Conservation (phyloP, 2,113 vertebrate genomes). For the Zosterops hypoxanthus region DNA sequence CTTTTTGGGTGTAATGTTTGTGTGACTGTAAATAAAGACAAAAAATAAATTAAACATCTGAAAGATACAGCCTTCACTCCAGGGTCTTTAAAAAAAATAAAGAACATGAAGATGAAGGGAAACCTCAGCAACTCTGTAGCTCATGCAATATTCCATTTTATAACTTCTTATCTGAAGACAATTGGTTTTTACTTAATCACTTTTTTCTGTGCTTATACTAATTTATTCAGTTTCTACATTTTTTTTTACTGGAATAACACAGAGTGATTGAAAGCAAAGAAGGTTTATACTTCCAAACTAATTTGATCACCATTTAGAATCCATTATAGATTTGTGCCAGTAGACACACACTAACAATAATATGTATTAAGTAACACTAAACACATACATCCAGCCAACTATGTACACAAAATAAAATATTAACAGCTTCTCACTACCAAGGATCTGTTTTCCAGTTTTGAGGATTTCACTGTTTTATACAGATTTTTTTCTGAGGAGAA, state of each 20-base stretch:
- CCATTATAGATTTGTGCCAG: neutral
- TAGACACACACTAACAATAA: neutral
- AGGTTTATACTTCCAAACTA: neutral
- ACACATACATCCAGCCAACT: neutral
- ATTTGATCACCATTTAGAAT: neutral
- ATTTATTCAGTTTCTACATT: neutral
- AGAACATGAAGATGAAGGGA: neutral
- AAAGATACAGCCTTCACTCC: neutral
- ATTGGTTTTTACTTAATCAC: neutral
- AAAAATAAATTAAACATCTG: neutral
- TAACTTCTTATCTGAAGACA: neutral
- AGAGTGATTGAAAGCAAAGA: neutral
- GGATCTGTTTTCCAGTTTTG: neutral
- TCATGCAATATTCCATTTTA: neutral
- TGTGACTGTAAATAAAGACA: constrained; percentile 75
- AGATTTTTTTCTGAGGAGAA: neutral
- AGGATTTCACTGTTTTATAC: neutral
- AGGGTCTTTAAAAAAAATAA: neutral
- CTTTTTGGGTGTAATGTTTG: constrained; percentile 88
- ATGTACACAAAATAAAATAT: neutral
- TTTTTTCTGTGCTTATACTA: neutral
- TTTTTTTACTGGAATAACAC: neutral
- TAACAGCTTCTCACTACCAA: neutral
- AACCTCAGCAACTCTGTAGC: neutral
- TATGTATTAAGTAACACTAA: neutral